Conservation (phyloP, 2,113 vertebrate genomes). For the Gavia stellata region DNA sequence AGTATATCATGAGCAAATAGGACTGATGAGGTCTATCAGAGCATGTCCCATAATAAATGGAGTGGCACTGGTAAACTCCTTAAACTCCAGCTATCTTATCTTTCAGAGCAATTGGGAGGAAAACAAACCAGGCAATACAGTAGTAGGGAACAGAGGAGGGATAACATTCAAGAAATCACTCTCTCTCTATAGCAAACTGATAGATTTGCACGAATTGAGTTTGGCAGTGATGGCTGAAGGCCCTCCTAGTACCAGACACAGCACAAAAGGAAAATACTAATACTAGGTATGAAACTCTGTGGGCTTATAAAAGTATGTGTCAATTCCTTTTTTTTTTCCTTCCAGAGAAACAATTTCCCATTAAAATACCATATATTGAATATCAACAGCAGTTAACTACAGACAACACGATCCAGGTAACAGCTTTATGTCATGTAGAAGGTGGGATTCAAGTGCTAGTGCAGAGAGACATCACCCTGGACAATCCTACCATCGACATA, state of each 20-base stretch:
- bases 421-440: constrained; percentile 66
- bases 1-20: not conserved
- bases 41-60: not conserved
- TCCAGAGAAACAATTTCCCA: constrained; percentile 64
- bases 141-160: not conserved
- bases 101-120: not conserved
- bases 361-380: constrained; percentile 64
- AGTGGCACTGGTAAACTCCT: not conserved
- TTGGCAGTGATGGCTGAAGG: not conserved
- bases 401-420: constrained; percentile 73
- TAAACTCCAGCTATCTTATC: not conserved
- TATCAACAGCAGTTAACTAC: constrained; percentile 71
- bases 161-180: not conserved
- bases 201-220: not conserved
- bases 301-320: not conserved
- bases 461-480: constrained; percentile 62
- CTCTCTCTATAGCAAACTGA: not conserved
- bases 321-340: not conserved
- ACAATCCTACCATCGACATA: constrained; percentile 66
- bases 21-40: not conserved
- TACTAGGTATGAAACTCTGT: not conserved
- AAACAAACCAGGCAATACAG: not conserved
- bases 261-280: not conserved
- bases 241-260: not conserved
- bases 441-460: constrained; percentile 62